Conservation (phyloP, 2,113 vertebrate genomes). For the Anthoscopus minutus region DNA sequence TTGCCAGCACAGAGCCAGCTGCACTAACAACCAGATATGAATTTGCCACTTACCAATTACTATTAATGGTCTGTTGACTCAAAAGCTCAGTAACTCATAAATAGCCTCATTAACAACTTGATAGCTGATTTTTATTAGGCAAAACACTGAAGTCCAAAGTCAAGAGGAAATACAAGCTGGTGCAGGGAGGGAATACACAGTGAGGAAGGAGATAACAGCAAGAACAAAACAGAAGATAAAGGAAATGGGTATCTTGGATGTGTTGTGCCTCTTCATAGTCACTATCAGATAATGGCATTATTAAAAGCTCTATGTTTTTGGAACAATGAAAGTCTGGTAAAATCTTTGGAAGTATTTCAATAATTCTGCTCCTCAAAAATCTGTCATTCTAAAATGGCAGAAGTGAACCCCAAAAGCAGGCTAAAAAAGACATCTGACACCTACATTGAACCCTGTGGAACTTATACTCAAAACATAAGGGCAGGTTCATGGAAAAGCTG, state of each 20-base stretch:
- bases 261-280: neutral
- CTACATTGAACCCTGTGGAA: neutral
- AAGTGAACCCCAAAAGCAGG: neutral
- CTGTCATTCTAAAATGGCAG: neutral
- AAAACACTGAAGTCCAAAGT: neutral
- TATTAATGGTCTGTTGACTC: constrained; percentile 46
- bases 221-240: neutral
- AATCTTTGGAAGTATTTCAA: neutral
- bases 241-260: neutral
- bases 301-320: neutral
- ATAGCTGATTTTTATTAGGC: constrained; percentile 29
- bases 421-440: neutral
- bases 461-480: neutral
- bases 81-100: constrained; percentile 42
- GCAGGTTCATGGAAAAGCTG: neutral
- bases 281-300: neutral
- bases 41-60: constrained; percentile 11
- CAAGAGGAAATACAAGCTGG: neutral
- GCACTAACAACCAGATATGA: neutral
- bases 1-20: neutral
- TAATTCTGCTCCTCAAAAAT: neutral
- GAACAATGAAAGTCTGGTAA: neutral
- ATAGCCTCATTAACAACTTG: constrained; percentile 44
- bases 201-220: neutral
- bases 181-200: neutral